Base-by-base conservation (phyloP, 35 echinoderm and acorn worm genomes). In the Heliocidaris tuberculata region DNA sequence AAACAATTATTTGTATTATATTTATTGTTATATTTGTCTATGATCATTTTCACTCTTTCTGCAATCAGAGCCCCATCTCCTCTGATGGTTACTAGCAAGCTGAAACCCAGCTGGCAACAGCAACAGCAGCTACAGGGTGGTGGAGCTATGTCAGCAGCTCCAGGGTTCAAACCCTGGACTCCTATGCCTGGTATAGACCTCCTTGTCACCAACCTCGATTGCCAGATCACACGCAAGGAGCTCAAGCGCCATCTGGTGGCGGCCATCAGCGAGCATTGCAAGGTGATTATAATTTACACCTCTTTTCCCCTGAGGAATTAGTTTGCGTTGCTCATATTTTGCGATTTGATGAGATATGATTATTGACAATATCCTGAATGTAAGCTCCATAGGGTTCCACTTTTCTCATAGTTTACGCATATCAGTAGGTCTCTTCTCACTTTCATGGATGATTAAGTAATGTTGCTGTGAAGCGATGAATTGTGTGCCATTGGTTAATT, bases 181-280 rank as follows among this genome's bases (percentile, higher is more conserved):
- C 94, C 94, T 85, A 86, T 94, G 86, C 86, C 95, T 5, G 98
- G 98, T 50, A 96, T 96, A 0, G 98, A 99, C 50, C 93, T 99
- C 24, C 93, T 99, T 31, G 95, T 99, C 42, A 97, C 96, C 31
- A 99, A 99, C 91, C 94, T 99, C 61, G 98, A 99, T 47, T 93
- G 95, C 71, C 95, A 97, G 95, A 96, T 99, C 95, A 93, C 95
- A 16, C 93, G 97, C n/a, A 97, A 96, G 78, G 98, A 99, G 92
- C 95, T 99, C 15, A 99, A 97, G 94, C 91, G 96, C 88, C 94
- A 94, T 30, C 96, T 99, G 16, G 90, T 97, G n/a, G 95, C 98
- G 2, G 95, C 95, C 48, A 93, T 99, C 85, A 96, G 95, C 85
- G 96, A 96, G 60, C 95, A 98, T 90, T 96, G 93, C 88, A 88